Conservation (phyloP, 2,888 invertebrate genomes). For the Mythimna pallens region DNA sequence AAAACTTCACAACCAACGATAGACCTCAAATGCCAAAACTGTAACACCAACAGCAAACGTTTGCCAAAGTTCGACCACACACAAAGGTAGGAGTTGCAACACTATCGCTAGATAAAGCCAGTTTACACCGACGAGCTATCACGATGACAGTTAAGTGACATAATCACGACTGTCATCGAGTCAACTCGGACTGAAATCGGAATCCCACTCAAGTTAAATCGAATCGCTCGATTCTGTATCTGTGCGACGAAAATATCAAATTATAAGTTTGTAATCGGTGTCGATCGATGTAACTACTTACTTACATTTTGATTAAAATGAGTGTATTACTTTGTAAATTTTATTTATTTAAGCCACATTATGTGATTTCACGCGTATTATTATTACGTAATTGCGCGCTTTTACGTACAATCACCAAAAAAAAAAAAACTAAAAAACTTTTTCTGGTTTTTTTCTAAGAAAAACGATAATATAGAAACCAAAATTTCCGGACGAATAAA, state of each 20-base stretch:
- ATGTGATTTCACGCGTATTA: too few relatives aligned
- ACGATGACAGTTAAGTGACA: conserved; percentile 64
- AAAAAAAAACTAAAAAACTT: too few relatives aligned
- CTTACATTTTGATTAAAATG: neutral
- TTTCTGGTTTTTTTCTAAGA: too few relatives aligned
- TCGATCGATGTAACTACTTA: neutral
- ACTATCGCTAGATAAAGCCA: conserved; percentile 53
- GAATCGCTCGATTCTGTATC: conserved; percentile 47
- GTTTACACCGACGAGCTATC: conserved; percentile 41
- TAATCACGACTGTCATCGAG: conserved; percentile 65
- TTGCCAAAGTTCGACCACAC: conserved; percentile 25
- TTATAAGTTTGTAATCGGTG: conserved; percentile 16
- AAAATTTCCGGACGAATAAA: too few relatives aligned
- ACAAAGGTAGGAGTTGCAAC: conserved; percentile 37
- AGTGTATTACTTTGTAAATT: too few relatives aligned
- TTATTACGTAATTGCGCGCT: too few relatives aligned
- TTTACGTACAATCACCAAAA: too few relatives aligned
- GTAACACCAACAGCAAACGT: neutral
- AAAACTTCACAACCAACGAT: neutral
- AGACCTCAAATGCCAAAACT: neutral
- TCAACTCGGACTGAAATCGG: conserved; percentile 59
- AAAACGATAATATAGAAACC: too few relatives aligned
- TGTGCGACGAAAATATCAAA: conserved; percentile 38
- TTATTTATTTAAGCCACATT: too few relatives aligned
- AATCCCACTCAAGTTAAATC: conserved; percentile 62